Evolutionary conservation across 2,113 vertebrate genomes (phyloP), one percentile per base, ranked within the genome.

Genomic region (Barbus barbus): DNA sequence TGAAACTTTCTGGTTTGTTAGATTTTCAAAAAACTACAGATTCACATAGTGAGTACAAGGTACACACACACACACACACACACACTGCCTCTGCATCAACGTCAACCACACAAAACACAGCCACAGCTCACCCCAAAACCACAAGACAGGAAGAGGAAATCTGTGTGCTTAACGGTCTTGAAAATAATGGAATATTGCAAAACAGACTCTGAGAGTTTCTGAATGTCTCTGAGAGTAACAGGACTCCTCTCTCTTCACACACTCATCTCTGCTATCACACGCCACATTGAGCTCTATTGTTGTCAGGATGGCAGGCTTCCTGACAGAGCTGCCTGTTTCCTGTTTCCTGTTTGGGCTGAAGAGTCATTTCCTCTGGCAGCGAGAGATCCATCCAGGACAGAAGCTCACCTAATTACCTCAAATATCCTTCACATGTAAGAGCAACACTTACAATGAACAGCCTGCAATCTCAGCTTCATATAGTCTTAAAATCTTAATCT

Each of bases 281-380:
- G 79, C 78, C 4, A 26, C 77, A 78, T 28, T 77, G 48, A 76
- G 33, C 20, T 81, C 92, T 20, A 94, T 94, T 94, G 93, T 95
- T 89, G 28, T 65, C 18, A 53, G 90, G 81, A 91, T 82, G 80
- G 91, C 89, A 89, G 87, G 91, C 92, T 91, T 94, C 93, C 93
- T 90, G 89, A 26, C 87, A 33, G 65, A 51, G 83, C 83, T 90
- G 88, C 90, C 93, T 93, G 92, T 85, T 92, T 90, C 84, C 91
- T 91, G 90, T 86, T 94, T 95, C 94, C 93, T 94, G 94, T 94
- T 94, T 93, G 85, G 72, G 60, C 83, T 87, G 89, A 87, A 86
- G 91, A 78, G 5, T 83, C 28, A 84, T 86, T 94, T 94, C 93
- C 93, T 92, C 88, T 51, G 46, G 76, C 87, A 89, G 87, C 86